A percentile compares a stretch with the other conserved stretches of the same genome.
Conservation (phyloP, 1,140 invertebrate species). For the Penaeus indicus region DNA sequence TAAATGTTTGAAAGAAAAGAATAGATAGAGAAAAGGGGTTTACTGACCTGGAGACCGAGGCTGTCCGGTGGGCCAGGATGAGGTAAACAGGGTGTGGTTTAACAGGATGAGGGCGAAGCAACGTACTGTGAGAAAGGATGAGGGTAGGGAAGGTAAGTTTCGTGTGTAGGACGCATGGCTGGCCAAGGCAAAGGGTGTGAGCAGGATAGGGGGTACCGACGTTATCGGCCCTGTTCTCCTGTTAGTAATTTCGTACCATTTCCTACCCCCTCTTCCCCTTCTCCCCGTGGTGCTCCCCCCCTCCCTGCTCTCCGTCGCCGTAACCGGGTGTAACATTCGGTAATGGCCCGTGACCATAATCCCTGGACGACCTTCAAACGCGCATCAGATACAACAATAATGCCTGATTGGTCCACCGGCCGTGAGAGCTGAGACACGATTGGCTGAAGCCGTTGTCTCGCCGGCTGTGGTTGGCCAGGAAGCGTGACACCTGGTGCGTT, state of each 20-base stretch:
- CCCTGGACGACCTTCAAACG: slow-evolving; percentile 13
- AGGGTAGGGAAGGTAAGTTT: no score
- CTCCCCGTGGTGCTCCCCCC: not conserved
- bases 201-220: no score
- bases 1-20: no score
- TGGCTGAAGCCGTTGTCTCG: not conserved
- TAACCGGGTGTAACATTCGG: not conserved
- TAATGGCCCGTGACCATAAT: slow-evolving; percentile 31
- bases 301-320: not conserved
- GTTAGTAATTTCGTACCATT: not conserved
- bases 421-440: not conserved
- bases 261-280: not conserved
- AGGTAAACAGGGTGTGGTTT: no score
- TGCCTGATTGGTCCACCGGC: not conserved
- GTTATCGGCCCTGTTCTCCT: no score
- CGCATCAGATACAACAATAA: not conserved
- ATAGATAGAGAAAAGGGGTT: no score
- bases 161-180: no score
- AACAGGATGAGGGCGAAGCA: no score
- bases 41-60: no score
- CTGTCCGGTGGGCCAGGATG: no score
- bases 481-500: slow-evolving; percentile 32
- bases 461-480: not conserved
- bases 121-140: no score
- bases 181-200: no score